Evolutionary conservation across 2,888 invertebrate genomes (phyloP).

Genomic region (Malachius bipustulatus): DNA sequence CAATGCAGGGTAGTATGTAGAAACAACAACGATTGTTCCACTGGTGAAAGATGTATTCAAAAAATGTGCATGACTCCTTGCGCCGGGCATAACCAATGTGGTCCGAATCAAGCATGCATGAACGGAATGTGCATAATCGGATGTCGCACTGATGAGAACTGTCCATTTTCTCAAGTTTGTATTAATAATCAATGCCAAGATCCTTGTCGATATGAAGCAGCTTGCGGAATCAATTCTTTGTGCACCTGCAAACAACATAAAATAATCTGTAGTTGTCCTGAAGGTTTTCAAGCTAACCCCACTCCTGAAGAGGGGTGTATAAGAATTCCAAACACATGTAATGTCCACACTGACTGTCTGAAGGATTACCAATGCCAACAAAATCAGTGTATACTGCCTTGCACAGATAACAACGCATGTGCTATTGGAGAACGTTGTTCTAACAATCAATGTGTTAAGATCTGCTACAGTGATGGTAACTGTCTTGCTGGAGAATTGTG

Average conservation of each 20-base stretch:
- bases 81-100: slow-evolving; percentile 69
- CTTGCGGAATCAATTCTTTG: slow-evolving; percentile 75
- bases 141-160: slow-evolving; percentile 74
- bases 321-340: slow-evolving; percentile 61
- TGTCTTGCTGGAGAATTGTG: slow-evolving; percentile 85
- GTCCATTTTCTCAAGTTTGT: slow-evolving; percentile 64
- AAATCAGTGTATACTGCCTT: slow-evolving; percentile 67
- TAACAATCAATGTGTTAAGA: slow-evolving; percentile 67
- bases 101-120: slow-evolving; percentile 66
- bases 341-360: slow-evolving; percentile 59
- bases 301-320: slow-evolving; percentile 83
- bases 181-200: slow-evolving; percentile 74
- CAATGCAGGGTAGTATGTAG: slow-evolving; percentile 77
- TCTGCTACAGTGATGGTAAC: slow-evolving; percentile 82
- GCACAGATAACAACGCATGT: slow-evolving; percentile 59
- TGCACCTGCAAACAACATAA: slow-evolving; percentile 65
- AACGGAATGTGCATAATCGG: slow-evolving; percentile 70
- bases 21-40: slow-evolving; percentile 62
- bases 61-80: slow-evolving; percentile 74
- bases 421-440: slow-evolving; percentile 77
- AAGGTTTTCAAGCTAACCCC: slow-evolving; percentile 77
- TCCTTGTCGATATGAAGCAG: slow-evolving; percentile 63
- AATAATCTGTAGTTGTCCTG: slow-evolving; percentile 68
- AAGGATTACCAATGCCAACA: slow-evolving; percentile 65
- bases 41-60: slow-evolving; percentile 65